Percentiles rank a stretch among this genome's conserved stretches.
Conservation (phyloP, 2,113 vertebrate genomes). For the Petaurus breviceps region DNA sequence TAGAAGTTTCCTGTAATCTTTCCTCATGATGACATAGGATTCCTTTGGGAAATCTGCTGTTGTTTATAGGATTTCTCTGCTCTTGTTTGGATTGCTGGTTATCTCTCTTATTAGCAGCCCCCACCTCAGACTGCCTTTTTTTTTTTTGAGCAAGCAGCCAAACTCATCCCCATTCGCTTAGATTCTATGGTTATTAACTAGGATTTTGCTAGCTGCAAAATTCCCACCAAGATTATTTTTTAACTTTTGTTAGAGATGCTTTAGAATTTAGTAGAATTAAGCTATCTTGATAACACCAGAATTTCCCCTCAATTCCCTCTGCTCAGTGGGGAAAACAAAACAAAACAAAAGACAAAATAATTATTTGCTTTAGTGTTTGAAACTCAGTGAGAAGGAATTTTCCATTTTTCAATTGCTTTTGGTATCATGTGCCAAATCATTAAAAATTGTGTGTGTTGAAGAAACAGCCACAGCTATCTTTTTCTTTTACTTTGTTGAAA, state of each 20-base stretch:
- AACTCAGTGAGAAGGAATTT: background rate
- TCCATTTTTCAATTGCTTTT: constrained; percentile 2
- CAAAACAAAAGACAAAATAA: background rate
- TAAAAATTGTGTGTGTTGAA: background rate
- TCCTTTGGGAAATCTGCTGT: constrained; percentile 81
- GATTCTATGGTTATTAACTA: background rate
- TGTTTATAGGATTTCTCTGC: constrained; percentile 76
- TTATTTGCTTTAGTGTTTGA: constrained; percentile 13
- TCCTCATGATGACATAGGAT: constrained; percentile 82
- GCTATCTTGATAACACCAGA: background rate
- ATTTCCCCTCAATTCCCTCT: background rate
- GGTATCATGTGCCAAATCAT: background rate
- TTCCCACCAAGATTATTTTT: background rate
- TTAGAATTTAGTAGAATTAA: constrained; percentile 21
- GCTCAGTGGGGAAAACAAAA: background rate
- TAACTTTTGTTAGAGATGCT: constrained; percentile 4
- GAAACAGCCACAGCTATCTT: background rate
- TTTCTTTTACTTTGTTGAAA: background rate
- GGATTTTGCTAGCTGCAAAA: background rate
- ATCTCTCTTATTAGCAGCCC: constrained; percentile 54
- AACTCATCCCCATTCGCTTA: background rate
- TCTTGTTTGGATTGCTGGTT: constrained; percentile 60
- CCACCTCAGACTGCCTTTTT: background rate
- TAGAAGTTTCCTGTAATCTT: constrained; percentile 86
- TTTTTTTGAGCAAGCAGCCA: background rate